These are phyloP conservation scores for Labia minor DNA, from an alignment of 2,888 invertebrate species.

Conservation along the genomic window DNA sequence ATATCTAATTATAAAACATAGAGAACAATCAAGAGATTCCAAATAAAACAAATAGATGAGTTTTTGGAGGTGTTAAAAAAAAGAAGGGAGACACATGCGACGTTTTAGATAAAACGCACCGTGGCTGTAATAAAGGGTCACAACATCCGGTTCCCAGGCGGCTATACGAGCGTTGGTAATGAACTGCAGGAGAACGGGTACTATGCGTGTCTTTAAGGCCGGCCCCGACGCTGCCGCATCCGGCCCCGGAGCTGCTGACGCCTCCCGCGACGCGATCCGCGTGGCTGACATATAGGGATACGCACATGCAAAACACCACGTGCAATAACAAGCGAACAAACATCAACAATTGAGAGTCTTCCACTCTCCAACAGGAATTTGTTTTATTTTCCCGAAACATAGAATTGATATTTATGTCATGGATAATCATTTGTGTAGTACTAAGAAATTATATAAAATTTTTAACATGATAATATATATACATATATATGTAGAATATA, in stretches of 20 bases:
- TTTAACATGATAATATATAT: too few relatives aligned
- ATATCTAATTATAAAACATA: too few relatives aligned
- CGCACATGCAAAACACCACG: too few relatives aligned
- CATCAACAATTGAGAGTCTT: neutral
- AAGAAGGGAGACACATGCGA: neutral
- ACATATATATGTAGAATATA: too few relatives aligned
- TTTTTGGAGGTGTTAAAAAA: too few relatives aligned
- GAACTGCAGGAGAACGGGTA: neutral
- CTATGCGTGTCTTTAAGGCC: neutral
- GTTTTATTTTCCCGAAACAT: too few relatives aligned
- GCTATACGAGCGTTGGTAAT: slow-evolving; percentile 8
- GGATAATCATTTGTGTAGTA: too few relatives aligned
- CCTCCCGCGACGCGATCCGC: neutral
- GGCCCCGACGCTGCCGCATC: neutral
- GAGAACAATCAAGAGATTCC: too few relatives aligned
- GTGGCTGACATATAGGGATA: neutral
- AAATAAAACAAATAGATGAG: too few relatives aligned
- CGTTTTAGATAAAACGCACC: neutral
- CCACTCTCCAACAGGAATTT: too few relatives aligned
- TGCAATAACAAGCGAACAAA: neutral
- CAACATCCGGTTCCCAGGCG: neutral
- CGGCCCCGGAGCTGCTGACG: neutral
- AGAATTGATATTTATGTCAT: too few relatives aligned
- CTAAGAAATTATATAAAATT: too few relatives aligned
- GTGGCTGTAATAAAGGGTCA: neutral